These are phyloP conservation scores for Naja naja DNA, from an alignment of 2,113 vertebrate genomes.

Conservation along the genomic window DNA sequence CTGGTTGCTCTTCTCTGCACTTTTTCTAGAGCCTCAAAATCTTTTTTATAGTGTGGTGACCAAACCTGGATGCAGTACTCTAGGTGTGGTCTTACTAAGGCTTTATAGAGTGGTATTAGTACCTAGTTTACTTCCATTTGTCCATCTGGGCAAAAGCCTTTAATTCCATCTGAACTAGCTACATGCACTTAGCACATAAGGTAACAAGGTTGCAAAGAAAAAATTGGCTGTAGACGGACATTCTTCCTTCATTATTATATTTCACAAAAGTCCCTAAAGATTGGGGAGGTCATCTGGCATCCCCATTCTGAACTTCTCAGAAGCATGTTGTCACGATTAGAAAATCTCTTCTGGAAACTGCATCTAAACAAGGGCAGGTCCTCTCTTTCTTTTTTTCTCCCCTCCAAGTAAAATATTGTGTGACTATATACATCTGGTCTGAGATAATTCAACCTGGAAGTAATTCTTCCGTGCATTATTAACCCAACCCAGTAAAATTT, in stretches of 20 bases:
- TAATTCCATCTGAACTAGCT: background rate
- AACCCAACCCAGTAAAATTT: conserved; percentile 44
- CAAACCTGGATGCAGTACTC: too few relatives aligned
- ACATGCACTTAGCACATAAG: conserved; percentile 48
- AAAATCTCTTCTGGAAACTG: conserved; percentile 54
- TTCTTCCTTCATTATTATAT: conserved; percentile 46
- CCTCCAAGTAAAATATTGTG: conserved; percentile 35
- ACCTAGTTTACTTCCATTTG: background rate
- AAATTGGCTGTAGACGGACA: conserved; percentile 40
- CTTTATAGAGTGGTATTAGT: too few relatives aligned
- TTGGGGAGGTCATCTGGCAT: conserved; percentile 43
- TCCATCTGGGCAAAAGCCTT: background rate
- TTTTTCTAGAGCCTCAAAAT: too few relatives aligned
- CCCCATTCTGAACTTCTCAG: conserved; percentile 46
- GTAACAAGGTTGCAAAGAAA: conserved; percentile 30
- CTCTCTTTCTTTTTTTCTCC: conserved; percentile 5
- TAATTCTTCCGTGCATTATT: conserved; percentile 51
- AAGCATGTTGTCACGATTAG: conserved; percentile 54
- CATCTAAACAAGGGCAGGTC: conserved; percentile 59
- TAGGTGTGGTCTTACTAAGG: too few relatives aligned
- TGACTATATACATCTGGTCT: conserved; percentile 56
- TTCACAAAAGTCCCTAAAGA: conserved; percentile 46
- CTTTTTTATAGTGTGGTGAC: too few relatives aligned
- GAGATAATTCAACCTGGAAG: conserved; percentile 61
- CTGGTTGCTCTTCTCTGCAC: too few relatives aligned